phyloP scores from a whole-genome alignment of 2,888 invertebrate species.

The Agriopis marginaria region DNA sequence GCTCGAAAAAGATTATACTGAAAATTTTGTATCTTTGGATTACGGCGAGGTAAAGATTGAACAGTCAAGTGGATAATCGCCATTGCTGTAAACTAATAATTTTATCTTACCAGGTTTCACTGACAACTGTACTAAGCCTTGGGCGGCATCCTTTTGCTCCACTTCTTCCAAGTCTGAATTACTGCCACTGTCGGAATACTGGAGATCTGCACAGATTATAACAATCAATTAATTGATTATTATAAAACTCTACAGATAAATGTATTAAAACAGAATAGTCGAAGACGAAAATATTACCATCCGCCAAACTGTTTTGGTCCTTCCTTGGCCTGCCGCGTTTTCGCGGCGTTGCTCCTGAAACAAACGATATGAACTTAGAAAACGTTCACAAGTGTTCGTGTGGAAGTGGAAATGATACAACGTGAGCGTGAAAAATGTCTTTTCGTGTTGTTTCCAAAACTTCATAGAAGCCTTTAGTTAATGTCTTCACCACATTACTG shows the following conservation, averaged over 20 bases:
- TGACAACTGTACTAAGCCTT: slow-evolving; percentile 91
- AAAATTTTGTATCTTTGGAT: too few relatives aligned
- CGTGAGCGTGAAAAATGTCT: too few relatives aligned
- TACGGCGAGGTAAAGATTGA: too few relatives aligned
- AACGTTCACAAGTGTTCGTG: too few relatives aligned
- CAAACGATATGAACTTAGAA: background rate
- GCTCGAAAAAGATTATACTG: too few relatives aligned
- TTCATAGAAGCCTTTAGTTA: too few relatives aligned
- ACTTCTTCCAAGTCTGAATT: slow-evolving; percentile 80
- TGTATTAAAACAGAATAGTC: background rate
- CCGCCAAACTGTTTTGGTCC: slow-evolving; percentile 90
- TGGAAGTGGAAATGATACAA: too few relatives aligned
- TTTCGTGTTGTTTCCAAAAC: too few relatives aligned
- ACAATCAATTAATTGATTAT: background rate
- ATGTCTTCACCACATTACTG: too few relatives aligned
- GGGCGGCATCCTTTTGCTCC: slow-evolving; percentile 90
- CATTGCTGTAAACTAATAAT: too few relatives aligned
- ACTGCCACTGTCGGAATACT: slow-evolving; percentile 83
- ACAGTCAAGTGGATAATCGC: too few relatives aligned
- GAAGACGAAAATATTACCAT: slow-evolving; percentile 82
- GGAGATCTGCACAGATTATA: slow-evolving; percentile 67
- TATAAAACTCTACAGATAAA: background rate
- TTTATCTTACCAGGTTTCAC: slow-evolving; percentile 64
- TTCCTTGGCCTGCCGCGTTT: slow-evolving; percentile 80
- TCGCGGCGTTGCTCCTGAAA: slow-evolving; percentile 70